A percentile compares a stretch with the other conserved stretches of the same genome.
phyloP scores from a whole-genome alignment of 2,797 vertebrate species.

The Scolopax bukidnonensis region DNA sequence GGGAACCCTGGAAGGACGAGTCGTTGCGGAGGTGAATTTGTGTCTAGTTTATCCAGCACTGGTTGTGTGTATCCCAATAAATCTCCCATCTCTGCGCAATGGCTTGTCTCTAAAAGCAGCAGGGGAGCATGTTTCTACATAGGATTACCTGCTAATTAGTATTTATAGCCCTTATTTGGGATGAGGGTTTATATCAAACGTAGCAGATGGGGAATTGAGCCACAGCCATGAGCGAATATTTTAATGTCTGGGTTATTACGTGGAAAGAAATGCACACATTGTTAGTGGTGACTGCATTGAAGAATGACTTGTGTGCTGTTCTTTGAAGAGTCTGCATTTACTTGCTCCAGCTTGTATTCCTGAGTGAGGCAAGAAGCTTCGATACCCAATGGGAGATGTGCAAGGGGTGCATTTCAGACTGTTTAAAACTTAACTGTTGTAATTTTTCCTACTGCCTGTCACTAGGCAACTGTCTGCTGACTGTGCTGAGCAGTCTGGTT shows the following conservation, averaged over 20 bases:
- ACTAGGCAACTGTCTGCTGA: background rate
- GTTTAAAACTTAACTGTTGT: background rate
- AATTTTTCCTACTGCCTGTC: background rate
- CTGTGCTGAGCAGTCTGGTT: background rate
- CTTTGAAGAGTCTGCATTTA: background rate
- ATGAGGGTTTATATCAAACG: background rate
- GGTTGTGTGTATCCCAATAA: background rate
- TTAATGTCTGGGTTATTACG: background rate
- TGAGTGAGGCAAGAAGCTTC: background rate
- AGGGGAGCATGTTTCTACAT: background rate
- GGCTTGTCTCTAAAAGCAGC: background rate
- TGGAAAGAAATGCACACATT: background rate
- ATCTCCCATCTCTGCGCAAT: background rate
- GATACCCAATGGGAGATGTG: background rate
- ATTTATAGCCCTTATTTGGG: background rate
- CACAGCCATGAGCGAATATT: background rate
- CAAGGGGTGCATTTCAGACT: background rate
- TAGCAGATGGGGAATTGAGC: background rate
- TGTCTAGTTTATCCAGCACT: background rate
- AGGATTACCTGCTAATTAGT: background rate
- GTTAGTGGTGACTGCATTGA: background rate
- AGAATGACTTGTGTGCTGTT: background rate
- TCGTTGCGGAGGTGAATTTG: background rate
- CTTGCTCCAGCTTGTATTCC: background rate
- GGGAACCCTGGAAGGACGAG: accelerated